A percentile compares a stretch with the other conserved stretches of the same genome.
These are phyloP conservation scores for Chrysochloris asiatica DNA, from an alignment of 2,113 vertebrate genomes.

Conservation along the genomic window DNA sequence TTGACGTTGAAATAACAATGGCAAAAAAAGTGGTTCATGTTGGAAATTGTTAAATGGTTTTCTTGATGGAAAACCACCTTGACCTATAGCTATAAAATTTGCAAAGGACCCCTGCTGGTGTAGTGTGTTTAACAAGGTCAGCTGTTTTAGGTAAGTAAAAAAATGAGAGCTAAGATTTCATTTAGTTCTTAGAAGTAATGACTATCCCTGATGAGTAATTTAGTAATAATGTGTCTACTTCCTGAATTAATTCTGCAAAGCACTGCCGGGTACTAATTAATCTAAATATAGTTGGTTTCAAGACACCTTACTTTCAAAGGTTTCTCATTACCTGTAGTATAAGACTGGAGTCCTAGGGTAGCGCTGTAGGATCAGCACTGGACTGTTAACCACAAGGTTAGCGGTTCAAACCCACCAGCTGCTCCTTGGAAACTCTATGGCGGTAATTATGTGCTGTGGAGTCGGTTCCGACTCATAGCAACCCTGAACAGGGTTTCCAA, in stretches of 20 bases:
- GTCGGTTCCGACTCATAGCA: too few relatives aligned
- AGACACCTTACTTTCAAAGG: background rate
- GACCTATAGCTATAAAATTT: background rate
- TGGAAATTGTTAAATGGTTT: too few relatives aligned
- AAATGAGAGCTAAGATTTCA: background rate
- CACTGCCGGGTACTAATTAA: background rate
- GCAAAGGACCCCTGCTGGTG: too few relatives aligned
- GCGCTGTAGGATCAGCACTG: too few relatives aligned
- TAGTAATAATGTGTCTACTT: background rate
- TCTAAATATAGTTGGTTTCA: background rate
- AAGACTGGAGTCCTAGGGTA: too few relatives aligned
- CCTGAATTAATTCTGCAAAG: background rate
- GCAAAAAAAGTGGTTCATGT: background rate
- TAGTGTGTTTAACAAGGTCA: too few relatives aligned
- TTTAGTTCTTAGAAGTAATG: conserved; percentile 38
- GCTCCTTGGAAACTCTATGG: too few relatives aligned
- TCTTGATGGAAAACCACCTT: background rate
- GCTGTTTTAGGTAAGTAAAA: too few relatives aligned
- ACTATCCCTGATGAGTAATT: background rate
- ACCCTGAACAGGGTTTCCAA: too few relatives aligned
- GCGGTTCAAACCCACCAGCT: too few relatives aligned
- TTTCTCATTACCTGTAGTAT: background rate
- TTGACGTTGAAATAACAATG: background rate
- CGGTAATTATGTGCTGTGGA: too few relatives aligned
- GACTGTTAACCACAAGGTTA: too few relatives aligned